Conservation (phyloP, 1,140 invertebrate genomes). For the Vanessa atalanta region DNA sequence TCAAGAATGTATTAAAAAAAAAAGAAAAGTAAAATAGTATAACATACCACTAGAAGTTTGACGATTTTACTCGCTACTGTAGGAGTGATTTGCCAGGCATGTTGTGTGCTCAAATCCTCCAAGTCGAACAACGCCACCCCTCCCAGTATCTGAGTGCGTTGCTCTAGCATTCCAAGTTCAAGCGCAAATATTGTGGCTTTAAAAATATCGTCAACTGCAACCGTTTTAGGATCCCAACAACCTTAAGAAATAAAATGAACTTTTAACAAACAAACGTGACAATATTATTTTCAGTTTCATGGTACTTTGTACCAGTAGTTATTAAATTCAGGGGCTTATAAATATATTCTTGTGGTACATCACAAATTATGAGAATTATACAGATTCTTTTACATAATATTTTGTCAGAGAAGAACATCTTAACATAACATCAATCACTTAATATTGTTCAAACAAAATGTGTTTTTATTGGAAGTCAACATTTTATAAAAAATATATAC, state of each 20-base stretch:
- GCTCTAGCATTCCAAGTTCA: constrained; percentile 88
- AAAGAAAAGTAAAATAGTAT: background rate
- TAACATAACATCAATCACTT: no score
- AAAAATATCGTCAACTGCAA: constrained; percentile 86
- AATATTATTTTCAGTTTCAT: no score
- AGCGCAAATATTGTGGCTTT: constrained; percentile 86
- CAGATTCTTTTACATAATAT: no score
- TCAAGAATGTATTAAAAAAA: background rate
- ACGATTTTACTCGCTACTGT: constrained; percentile 84
- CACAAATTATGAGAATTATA: no score
- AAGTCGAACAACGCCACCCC: constrained; percentile 89
- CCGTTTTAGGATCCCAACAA: constrained; percentile 86
- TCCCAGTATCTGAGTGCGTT: constrained; percentile 87
- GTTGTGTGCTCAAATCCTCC: constrained; percentile 84
- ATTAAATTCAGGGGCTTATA: no score
- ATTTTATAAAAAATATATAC: no score
- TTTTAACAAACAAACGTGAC: background rate
- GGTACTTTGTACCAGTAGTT: no score
- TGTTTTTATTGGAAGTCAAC: no score
- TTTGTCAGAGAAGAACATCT: no score
- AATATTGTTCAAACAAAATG: no score
- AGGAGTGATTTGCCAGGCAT: constrained; percentile 88
- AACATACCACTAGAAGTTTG: constrained; percentile 84
- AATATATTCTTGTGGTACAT: no score
- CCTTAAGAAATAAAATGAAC: constrained; percentile 68